phyloP scores from a whole-genome alignment of 2,888 invertebrate species.

The Dorcus hopei region DNA sequence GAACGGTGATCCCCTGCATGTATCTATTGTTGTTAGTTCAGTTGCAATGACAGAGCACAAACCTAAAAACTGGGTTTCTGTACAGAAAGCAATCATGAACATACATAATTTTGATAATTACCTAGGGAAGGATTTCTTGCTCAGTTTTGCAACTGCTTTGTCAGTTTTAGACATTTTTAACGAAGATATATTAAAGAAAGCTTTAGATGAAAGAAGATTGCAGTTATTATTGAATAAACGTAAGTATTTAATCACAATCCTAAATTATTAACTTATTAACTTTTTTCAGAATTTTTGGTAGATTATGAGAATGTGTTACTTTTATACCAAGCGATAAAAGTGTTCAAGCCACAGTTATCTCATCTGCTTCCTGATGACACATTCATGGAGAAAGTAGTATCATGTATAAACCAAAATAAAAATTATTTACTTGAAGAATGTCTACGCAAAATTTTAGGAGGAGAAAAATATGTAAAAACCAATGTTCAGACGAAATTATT shows the following conservation, averaged over 20 bases:
- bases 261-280: slow-evolving; percentile 8
- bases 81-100: slow-evolving; percentile 38
- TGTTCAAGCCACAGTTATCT: slow-evolving; percentile 37
- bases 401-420: slow-evolving; percentile 39
- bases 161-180: slow-evolving; percentile 60
- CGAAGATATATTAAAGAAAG: slow-evolving; percentile 51
- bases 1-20: slow-evolving; percentile 46
- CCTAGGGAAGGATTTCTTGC: slow-evolving; percentile 50
- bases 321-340: slow-evolving; percentile 54
- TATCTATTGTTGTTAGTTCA: slow-evolving; percentile 55
- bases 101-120: slow-evolving; percentile 32
- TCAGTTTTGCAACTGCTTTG: slow-evolving; percentile 56
- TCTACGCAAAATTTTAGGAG: slow-evolving; percentile 58
- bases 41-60: slow-evolving; percentile 58
- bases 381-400: slow-evolving; percentile 45
- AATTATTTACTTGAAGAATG: slow-evolving; percentile 51
- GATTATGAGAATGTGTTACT: slow-evolving; percentile 47
- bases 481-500: slow-evolving; percentile 52
- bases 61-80: slow-evolving; percentile 55
- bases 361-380: slow-evolving; percentile 47
- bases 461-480: slow-evolving; percentile 54
- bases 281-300: slow-evolving; percentile 14
- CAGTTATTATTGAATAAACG: too few relatives aligned
- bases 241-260: slow-evolving; percentile 26
- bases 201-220: slow-evolving; percentile 48